A percentile compares a stretch with the other conserved stretches of the same genome.
These are phyloP conservation scores for Cheilosia vulpina DNA, from an alignment of 2,888 invertebrate genomes.

Conservation along the genomic window DNA sequence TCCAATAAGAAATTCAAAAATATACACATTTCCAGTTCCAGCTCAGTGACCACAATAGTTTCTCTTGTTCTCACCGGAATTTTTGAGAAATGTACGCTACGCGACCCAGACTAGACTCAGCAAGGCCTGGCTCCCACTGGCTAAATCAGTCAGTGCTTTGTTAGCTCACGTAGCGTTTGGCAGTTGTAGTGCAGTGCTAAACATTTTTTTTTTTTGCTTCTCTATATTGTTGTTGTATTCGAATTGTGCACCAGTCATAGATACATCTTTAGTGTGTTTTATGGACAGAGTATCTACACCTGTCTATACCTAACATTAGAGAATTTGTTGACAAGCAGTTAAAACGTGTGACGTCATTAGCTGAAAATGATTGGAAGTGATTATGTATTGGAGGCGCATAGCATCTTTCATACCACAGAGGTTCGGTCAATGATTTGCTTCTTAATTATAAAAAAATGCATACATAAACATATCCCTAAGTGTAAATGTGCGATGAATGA, in stretches of 20 bases:
- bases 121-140: constrained; percentile 20
- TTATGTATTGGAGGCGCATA: constrained; percentile 93
- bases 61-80: constrained; percentile 50
- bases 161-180: constrained; percentile 61
- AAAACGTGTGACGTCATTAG: constrained; percentile 52
- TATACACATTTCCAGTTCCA: constrained; percentile 67
- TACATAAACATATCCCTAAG: background rate
- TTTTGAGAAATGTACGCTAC: constrained; percentile 29
- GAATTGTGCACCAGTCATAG: constrained; percentile 15
- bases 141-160: constrained; percentile 63
- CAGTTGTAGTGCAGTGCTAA: constrained; percentile 42
- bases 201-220: background rate
- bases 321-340: constrained; percentile 60
- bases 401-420: constrained; percentile 95
- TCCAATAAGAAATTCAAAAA: constrained; percentile 63
- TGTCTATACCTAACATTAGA: constrained; percentile 60
- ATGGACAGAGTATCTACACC: constrained; percentile 22
- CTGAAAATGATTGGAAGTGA: constrained; percentile 90
- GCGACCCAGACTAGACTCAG: background rate
- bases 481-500: constrained; percentile 14
- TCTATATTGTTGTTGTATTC: constrained; percentile 36
- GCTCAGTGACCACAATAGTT: constrained; percentile 45
- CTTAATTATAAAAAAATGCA: constrained; percentile 23
- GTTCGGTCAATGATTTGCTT: constrained; percentile 84
- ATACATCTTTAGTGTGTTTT: constrained; percentile 11